phyloP scores from a whole-genome alignment of 2,797 vertebrate species.

The Molossus alvarezi region DNA sequence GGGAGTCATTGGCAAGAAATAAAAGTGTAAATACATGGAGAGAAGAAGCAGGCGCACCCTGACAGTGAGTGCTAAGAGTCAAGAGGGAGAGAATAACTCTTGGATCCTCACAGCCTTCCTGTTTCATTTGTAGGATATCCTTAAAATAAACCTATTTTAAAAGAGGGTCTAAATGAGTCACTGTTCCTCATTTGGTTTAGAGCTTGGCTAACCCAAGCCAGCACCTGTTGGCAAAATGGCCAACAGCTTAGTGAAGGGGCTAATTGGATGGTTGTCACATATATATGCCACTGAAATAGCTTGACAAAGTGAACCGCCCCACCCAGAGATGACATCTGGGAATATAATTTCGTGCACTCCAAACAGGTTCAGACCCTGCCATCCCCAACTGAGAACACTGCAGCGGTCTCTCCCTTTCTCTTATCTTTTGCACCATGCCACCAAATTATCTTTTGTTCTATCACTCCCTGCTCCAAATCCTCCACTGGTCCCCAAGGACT shows the following conservation, averaged over 20 bases:
- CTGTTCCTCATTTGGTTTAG: background rate
- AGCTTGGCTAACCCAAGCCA: constrained; percentile 24
- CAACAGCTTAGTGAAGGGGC: background rate
- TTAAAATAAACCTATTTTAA: constrained; percentile 51
- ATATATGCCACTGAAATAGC: background rate
- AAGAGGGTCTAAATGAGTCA: background rate
- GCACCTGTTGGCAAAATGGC: constrained; percentile 3
- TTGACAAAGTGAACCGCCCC: background rate
- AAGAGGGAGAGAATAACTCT: background rate
- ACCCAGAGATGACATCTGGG: background rate
- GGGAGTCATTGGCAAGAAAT: constrained; percentile 23
- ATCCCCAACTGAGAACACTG: background rate
- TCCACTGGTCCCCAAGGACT: background rate
- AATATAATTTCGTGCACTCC: background rate
- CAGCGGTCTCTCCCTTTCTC: background rate
- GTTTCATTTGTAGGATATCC: constrained; percentile 35
- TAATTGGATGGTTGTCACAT: background rate
- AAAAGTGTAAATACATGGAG: background rate
- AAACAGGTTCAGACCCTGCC: background rate
- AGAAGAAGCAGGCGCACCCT: background rate
- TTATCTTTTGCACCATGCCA: background rate
- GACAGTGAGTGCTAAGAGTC: background rate
- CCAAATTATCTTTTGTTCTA: background rate
- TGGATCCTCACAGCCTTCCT: background rate
- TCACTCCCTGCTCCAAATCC: background rate